Base-by-base conservation (phyloP, 2,888 invertebrate genomes). In the Nephrotoma flavescens region DNA sequence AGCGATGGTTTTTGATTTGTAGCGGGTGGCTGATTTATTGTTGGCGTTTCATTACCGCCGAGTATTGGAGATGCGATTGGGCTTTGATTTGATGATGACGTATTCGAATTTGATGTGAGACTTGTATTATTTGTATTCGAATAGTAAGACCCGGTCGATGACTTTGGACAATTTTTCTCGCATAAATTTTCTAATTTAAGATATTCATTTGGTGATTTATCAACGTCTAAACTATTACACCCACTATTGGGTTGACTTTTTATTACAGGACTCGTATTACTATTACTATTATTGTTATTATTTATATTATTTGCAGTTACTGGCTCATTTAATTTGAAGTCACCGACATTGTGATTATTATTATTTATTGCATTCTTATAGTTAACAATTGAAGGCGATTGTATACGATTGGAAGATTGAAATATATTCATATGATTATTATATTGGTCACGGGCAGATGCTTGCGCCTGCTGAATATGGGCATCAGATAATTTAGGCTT, bases 401-500 rank as follows among this genome's bases (percentile, higher is more conserved):
- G 86, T 6, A 41, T 87, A 41, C 86, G 71, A 86, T 57, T 85
- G 47, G 71, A 88, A 87, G 88, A 88, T 42, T 86, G 88, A 85
- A 86, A 86, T 71, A 86, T 86, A 87, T 88, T 89, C n/a, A 88
- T 87, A 83, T 87, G 86, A 85, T 87, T 87, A 89, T 91, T 91
- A 87, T 90, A 91, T 87, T 91, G 91, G 88, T 92, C 92, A 9
- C 91, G 90, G 2, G 91, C 90, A 87, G 90, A 91, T 45, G 91
- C 91, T 89, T 91, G 91, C 5, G 91, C 91, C 88, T 91, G 91
- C 87, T 91, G 91, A 86, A 91, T 91, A 86, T 92, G 90, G 87
- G 91, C 90, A 88, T 93, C 94, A 89, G 93, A 94, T 89, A 95
- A 93, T 93, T 95, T 95, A 90, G 95, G 95, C 90, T 95, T 94